Conservation (phyloP, 1,140 invertebrate species). For the Drosophila simulans region DNA sequence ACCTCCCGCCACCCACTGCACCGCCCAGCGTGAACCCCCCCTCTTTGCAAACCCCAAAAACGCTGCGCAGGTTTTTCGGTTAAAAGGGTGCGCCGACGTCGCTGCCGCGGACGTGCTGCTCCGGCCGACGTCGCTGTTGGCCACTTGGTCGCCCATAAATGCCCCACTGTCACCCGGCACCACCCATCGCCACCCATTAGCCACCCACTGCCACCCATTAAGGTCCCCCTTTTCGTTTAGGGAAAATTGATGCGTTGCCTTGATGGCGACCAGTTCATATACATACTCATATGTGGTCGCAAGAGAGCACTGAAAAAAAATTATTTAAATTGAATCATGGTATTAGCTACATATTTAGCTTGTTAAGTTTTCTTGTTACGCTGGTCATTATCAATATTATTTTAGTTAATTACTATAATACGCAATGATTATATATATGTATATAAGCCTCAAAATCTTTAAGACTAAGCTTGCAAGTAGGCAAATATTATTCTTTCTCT, state of each 20-base stretch:
- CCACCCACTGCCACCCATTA: too few species aligned
- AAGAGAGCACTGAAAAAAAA: not conserved
- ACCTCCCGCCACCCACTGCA: constrained; percentile 42
- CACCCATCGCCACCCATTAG: too few species aligned
- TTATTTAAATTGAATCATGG: not conserved
- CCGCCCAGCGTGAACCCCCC: not conserved
- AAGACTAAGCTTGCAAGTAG: not conserved
- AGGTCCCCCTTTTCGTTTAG: constrained; percentile 26
- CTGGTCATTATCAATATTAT: too few species aligned
- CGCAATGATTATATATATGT: too few species aligned
- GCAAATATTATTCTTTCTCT: not conserved
- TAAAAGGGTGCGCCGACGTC: constrained; percentile 70
- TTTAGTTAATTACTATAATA: too few species aligned
- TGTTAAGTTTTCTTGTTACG: too few species aligned
- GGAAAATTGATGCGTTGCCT: constrained; percentile 52
- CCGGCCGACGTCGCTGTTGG: constrained; percentile 37
- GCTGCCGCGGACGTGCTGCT: constrained; percentile 30
- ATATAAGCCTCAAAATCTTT: not conserved
- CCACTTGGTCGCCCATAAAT: constrained; percentile 47
- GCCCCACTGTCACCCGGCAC: constrained; percentile 5
- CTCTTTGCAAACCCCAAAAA: constrained; percentile 11
- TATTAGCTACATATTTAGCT: too few species aligned
- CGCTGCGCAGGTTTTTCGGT: constrained; percentile 53
- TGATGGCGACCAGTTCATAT: constrained; percentile 40
- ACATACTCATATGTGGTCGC: constrained; percentile 3